Conservation (phyloP, 2,797 vertebrate genomes). For the Chanos chanos region DNA sequence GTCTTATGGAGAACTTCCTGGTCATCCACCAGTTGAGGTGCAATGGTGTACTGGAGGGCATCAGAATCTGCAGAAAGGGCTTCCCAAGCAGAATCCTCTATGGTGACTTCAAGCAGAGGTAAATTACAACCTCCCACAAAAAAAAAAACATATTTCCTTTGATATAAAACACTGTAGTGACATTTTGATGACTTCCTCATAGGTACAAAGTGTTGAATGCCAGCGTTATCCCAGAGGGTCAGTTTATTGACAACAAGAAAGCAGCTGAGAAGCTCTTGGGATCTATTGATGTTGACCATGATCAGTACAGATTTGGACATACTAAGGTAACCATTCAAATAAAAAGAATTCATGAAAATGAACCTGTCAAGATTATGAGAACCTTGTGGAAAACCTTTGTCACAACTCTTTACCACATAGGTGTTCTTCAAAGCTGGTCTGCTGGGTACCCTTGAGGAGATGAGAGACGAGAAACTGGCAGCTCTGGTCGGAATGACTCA, state of each 20-base stretch:
- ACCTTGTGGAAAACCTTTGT: too few species aligned
- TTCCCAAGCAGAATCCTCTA: slow-evolving; percentile 81
- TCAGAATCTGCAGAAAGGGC: slow-evolving; percentile 82
- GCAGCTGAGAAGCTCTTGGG: slow-evolving; percentile 84
- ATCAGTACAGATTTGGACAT: slow-evolving; percentile 84
- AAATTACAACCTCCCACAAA: not conserved
- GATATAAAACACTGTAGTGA: not conserved
- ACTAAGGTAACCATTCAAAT: slow-evolving; percentile 69
- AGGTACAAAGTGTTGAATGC: slow-evolving; percentile 83
- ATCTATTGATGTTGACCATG: slow-evolving; percentile 81
- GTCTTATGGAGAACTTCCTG: slow-evolving; percentile 86
- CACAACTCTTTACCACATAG: slow-evolving; percentile 50
- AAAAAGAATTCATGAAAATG: not conserved
- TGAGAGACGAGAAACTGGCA: slow-evolving; percentile 81
- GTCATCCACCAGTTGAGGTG: slow-evolving; percentile 89
- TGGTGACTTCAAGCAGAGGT: slow-evolving; percentile 83
- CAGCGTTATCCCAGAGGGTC: slow-evolving; percentile 84
- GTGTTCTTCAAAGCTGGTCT: slow-evolving; percentile 87
- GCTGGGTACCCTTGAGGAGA: slow-evolving; percentile 79
- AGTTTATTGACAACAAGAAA: slow-evolving; percentile 89
- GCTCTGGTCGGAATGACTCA: slow-evolving; percentile 75
- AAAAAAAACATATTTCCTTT: not conserved
- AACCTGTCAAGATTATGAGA: too few species aligned
- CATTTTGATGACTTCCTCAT: not conserved
- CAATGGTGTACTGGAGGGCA: slow-evolving; percentile 86